Evolutionary conservation across 1,140 invertebrate genomes (phyloP).

Genomic region (Papilio glaucus): DNA sequence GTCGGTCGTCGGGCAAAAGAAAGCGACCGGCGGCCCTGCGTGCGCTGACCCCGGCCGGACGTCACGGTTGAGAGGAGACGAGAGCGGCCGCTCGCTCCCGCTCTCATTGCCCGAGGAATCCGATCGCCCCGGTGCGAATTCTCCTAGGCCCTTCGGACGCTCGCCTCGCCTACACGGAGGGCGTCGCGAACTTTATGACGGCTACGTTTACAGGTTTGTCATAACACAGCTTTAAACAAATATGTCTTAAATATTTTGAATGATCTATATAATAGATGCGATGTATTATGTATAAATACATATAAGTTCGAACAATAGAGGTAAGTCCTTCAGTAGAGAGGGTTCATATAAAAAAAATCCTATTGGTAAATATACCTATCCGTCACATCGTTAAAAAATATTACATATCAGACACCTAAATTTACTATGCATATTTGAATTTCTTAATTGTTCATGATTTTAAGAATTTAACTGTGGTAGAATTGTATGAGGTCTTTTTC

Average conservation of each 20-base stretch:
- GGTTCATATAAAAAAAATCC: no score
- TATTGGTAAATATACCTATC: no score
- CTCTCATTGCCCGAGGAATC: slow-evolving; percentile 48
- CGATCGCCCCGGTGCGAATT: slow-evolving; percentile 40
- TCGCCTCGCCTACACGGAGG: background rate
- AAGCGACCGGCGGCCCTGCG: slow-evolving; percentile 72
- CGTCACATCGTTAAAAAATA: no score
- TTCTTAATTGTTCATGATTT: no score
- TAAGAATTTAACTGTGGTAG: no score
- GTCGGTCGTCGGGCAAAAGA: slow-evolving; percentile 69
- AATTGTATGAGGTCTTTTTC: no score
- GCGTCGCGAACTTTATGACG: background rate
- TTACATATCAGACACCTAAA: no score
- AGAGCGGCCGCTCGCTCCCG: slow-evolving; percentile 57
- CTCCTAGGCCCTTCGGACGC: slow-evolving; percentile 12
- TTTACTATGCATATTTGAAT: no score
- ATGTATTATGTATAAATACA: background rate
- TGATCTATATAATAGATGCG: background rate
- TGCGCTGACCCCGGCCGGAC: slow-evolving; percentile 78
- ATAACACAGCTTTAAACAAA: background rate
- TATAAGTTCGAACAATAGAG: background rate
- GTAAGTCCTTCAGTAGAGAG: no score
- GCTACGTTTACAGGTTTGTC: background rate
- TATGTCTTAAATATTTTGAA: background rate
- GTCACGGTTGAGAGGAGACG: slow-evolving; percentile 76